A percentile compares a stretch with the other conserved stretches of the same genome.
phyloP scores from a whole-genome alignment of 2,113 vertebrate genomes.

The Lagenorhynchus albirostris region DNA sequence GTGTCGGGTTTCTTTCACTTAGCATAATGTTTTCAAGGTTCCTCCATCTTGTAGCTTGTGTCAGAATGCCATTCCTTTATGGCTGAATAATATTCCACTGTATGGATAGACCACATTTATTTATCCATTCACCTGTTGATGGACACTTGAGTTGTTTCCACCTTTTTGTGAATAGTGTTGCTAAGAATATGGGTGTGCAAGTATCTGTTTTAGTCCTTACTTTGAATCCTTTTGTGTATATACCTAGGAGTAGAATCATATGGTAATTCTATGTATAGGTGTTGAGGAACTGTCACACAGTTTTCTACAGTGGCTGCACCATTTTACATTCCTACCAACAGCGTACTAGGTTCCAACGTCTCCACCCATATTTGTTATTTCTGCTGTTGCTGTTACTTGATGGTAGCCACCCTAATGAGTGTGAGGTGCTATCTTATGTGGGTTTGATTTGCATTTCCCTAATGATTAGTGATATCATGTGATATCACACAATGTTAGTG shows the following conservation, averaged over 20 bases:
- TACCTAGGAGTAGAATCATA: neutral
- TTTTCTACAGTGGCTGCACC: neutral
- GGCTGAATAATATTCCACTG: accelerated
- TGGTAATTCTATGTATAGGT: neutral
- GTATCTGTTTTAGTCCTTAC: neutral
- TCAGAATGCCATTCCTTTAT: neutral
- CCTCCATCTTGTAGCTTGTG: accelerated
- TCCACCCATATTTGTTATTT: neutral
- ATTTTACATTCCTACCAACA: neutral
- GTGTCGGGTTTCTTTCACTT: accelerated
- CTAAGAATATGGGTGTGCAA: accelerated
- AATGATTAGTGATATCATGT: no score
- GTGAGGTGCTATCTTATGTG: accelerated
- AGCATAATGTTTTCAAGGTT: accelerated
- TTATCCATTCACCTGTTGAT: accelerated
- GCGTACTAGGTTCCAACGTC: accelerated
- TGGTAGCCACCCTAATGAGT: accelerated
- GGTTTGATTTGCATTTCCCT: neutral
- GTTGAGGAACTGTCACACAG: neutral
- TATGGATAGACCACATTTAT: accelerated
- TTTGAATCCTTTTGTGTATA: neutral
- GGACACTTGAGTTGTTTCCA: accelerated
- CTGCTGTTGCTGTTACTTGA: neutral
- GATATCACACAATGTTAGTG: accelerated
- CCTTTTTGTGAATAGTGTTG: neutral